Evolutionary conservation across 2,888 invertebrate species (phyloP), one percentile per base, ranked within the genome.

Genomic region (Pterostichus madidus): DNA sequence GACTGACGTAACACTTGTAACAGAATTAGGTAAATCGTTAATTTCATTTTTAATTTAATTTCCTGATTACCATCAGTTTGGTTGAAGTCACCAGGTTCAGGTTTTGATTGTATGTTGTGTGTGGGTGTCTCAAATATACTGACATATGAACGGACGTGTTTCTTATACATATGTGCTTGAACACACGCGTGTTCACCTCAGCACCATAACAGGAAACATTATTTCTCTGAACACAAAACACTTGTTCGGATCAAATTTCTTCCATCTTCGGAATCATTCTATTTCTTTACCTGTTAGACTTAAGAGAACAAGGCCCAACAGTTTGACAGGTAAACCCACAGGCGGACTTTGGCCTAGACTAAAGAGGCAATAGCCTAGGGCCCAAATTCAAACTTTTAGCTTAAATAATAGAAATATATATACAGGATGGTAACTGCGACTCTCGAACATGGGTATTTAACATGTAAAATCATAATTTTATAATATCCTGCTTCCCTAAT

Each of bases 121-220:
- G 64, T 64, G 32, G 64, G 64, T 32, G 64, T 64, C 35, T 35
- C 64, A 64, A 35, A 64, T n/a, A 32, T 64, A 64, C 24, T 35
- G 35, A 35, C 13, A 64, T 13, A 31, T 1, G 32, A 10, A 64
- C 13, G 64, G 64, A 64, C 64, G 64, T 64, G 64, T 64, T 64
- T 64, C 13, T 64, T 64, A 6, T 32, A 5, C 64, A 13, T 35
- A n/a, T n/a, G 49, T 49, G 49, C 5, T 8, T 39, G 1, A 7
- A 5, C 39, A 17, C 59, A 71, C 17, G 44, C 39, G 44, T 44
- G 44, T 71, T 71, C 68, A 44, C 24, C 39, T 71, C 68, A 71
- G 10, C 68, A 44, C 68, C 68, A 77, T 59, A 80, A 52, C 80
- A 64, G 68, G 68, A 80, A 80, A 80, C 80, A 80, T 80, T 80